These are phyloP conservation scores for Lysandra coridon DNA, from an alignment of 2,888 invertebrate genomes.

Conservation along the genomic window DNA sequence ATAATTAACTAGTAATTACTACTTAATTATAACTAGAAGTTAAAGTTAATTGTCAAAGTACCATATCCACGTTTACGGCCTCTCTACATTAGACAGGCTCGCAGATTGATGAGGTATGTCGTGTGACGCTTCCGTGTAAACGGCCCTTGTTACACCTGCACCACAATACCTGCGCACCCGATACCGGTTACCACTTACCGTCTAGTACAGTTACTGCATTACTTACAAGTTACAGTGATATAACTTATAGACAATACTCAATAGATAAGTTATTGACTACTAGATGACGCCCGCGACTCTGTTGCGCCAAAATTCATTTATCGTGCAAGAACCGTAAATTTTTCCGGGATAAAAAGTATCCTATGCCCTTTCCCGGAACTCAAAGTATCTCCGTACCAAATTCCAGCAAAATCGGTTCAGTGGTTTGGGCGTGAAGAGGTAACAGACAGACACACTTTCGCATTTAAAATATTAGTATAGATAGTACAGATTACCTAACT, in stretches of 20 bases:
- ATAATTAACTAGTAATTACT: not conserved
- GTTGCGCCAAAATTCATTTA: too few relatives aligned
- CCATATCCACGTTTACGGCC: conserved; percentile 35
- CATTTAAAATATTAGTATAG: too few relatives aligned
- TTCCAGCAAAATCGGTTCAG: too few relatives aligned
- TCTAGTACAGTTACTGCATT: not conserved
- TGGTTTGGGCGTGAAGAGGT: too few relatives aligned
- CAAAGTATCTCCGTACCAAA: too few relatives aligned
- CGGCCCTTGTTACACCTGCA: conserved; percentile 40
- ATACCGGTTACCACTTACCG: not conserved
- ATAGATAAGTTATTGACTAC: too few relatives aligned
- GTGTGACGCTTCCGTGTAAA: conserved; percentile 49
- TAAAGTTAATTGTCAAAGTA: not conserved
- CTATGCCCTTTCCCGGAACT: too few relatives aligned
- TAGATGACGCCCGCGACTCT: too few relatives aligned
- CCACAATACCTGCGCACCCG: conserved; percentile 25
- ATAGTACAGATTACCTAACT: too few relatives aligned
- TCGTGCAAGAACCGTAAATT: too few relatives aligned
- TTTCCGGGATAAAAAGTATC: too few relatives aligned
- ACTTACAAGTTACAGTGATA: not conserved
- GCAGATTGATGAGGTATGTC: conserved; percentile 46
- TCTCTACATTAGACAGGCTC: not conserved
- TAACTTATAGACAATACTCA: not conserved
- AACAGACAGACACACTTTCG: too few relatives aligned
- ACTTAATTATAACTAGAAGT: not conserved